Percentiles rank a stretch among this genome's conserved stretches.
These are phyloP conservation scores for Rhinopomastus cyanomelas DNA, from an alignment of 2,113 vertebrate genomes.

Conservation along the genomic window DNA sequence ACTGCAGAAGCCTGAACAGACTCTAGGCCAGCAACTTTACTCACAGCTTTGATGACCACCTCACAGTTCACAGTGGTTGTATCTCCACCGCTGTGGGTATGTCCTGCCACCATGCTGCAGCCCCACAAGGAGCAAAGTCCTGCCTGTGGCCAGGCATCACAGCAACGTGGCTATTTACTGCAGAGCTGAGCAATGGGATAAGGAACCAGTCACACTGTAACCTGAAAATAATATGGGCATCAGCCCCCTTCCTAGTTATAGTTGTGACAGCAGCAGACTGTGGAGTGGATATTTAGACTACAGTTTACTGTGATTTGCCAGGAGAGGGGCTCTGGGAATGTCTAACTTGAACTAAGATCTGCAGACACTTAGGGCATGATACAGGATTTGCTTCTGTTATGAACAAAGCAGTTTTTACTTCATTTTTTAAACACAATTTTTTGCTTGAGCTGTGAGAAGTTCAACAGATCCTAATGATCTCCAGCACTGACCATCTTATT, in stretches of 20 bases:
- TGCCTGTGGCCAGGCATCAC: not conserved
- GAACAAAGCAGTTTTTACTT: not conserved
- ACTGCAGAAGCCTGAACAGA: conserved; percentile 14
- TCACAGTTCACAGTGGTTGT: not conserved
- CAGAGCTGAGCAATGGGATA: not conserved
- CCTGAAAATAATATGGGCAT: not conserved
- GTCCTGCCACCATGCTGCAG: fast-evolving
- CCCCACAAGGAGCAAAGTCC: not conserved
- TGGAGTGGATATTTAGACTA: not conserved
- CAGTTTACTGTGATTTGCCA: not conserved
- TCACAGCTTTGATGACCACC: conserved; percentile 26
- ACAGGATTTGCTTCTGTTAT: not conserved
- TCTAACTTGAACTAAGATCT: not conserved
- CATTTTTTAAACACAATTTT: not conserved
- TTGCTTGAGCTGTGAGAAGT: not conserved
- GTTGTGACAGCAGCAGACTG: not conserved
- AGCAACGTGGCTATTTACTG: not conserved
- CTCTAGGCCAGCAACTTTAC: not conserved
- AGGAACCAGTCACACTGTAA: not conserved
- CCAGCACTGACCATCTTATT: not conserved
- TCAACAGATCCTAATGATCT: not conserved
- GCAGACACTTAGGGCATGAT: not conserved
- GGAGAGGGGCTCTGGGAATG: not conserved
- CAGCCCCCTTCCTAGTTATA: not conserved
- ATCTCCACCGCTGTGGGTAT: not conserved